Evolutionary conservation across 2,888 invertebrate genomes (phyloP).

Genomic region (Chironomus tentans): DNA sequence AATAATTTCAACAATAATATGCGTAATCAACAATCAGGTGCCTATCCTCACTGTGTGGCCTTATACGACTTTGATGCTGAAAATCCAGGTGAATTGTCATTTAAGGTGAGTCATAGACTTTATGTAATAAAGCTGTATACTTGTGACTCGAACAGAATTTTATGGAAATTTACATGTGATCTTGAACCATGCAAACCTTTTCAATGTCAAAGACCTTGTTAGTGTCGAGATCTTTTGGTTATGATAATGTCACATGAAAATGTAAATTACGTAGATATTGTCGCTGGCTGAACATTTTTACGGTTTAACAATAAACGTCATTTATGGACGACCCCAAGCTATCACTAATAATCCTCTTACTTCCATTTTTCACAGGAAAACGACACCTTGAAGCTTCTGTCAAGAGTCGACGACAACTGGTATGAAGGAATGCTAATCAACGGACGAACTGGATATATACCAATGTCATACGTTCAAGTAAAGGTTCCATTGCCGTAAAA

Average conservation of each 20-base stretch:
- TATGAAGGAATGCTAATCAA: constrained; percentile 9
- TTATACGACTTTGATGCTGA: constrained; percentile 25
- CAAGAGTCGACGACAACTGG: constrained; percentile 21
- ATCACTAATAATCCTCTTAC: background rate
- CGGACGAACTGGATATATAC: constrained; percentile 17
- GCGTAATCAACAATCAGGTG: constrained; percentile 1
- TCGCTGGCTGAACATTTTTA: no score
- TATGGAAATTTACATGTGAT: no score
- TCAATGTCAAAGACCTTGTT: no score
- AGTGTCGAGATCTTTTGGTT: no score
- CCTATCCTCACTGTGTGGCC: constrained; percentile 14
- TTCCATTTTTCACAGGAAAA: constrained; percentile 20
- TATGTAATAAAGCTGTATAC: background rate
- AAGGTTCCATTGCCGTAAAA: constrained; percentile 1
- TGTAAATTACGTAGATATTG: no score
- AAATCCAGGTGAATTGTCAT: constrained; percentile 22
- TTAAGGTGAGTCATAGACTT: constrained; percentile 10
- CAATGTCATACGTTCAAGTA: constrained; percentile 9
- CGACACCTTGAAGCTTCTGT: background rate
- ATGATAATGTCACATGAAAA: no score
- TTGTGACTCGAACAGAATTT: no score
- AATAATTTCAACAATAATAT: constrained; percentile 24
- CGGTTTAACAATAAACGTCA: no score
- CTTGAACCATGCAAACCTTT: no score
- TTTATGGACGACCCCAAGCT: no score